These are phyloP conservation scores for Avahi laniger DNA, from an alignment of 2,797 vertebrate genomes.

Conservation along the genomic window DNA sequence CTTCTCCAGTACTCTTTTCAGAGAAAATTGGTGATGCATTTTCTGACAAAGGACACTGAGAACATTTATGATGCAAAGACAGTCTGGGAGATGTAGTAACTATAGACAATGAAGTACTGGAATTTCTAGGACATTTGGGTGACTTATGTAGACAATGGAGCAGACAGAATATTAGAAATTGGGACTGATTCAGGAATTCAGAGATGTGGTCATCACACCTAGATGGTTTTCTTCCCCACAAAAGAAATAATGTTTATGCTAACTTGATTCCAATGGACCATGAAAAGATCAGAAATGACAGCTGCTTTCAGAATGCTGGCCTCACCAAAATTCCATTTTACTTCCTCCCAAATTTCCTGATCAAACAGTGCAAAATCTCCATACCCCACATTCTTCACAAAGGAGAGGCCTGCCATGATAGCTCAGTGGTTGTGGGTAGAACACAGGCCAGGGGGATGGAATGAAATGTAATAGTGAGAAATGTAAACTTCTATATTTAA, in stretches of 20 bases:
- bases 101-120: background rate
- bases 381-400: background rate
- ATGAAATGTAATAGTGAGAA: background rate
- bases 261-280: background rate
- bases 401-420: too few species aligned
- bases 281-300: background rate
- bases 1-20: background rate
- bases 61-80: background rate
- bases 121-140: background rate
- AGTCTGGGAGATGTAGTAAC: background rate
- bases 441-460: background rate
- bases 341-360: background rate
- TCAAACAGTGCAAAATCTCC: background rate
- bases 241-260: background rate
- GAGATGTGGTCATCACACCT: fast-evolving
- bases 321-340: background rate
- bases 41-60: background rate
- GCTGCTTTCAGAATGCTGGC: background rate
- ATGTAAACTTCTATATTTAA: background rate
- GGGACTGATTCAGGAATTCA: background rate
- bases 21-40: background rate
- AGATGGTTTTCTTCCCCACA: background rate
- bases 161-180: background rate
- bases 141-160: background rate
- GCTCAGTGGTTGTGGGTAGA: background rate